Conservation (phyloP, 2,888 invertebrate genomes). For the Nudaria mundana region DNA sequence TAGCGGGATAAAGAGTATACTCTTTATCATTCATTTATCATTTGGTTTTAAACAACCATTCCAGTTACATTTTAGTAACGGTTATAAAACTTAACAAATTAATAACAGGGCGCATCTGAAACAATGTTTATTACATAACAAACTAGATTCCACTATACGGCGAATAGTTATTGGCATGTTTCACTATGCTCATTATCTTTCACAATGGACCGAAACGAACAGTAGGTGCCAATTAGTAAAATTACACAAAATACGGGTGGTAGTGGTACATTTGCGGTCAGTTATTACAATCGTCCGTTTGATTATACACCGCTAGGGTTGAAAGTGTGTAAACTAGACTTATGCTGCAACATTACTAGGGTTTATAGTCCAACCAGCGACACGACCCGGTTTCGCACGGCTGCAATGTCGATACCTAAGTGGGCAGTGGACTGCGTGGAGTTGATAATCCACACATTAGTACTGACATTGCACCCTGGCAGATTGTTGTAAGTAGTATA, state of each 20-base stretch:
- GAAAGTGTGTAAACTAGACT: background rate
- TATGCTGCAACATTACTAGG: background rate
- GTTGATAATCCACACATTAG: no score
- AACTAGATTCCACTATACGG: slow-evolving; percentile 32
- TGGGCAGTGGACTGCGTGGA: no score
- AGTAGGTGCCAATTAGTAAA: slow-evolving; percentile 44
- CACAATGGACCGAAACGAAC: slow-evolving; percentile 46
- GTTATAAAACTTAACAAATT: slow-evolving; percentile 16
- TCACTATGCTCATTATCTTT: slow-evolving; percentile 42
- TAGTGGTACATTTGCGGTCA: slow-evolving; percentile 20
- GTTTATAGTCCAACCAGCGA: slow-evolving; percentile 2
- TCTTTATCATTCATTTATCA: background rate
- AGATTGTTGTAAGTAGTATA: no score
- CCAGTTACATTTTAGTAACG: slow-evolving; percentile 4
- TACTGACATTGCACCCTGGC: no score
- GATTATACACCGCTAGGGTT: slow-evolving; percentile 27
- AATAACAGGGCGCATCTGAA: slow-evolving; percentile 25
- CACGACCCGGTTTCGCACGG: no score
- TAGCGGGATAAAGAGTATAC: background rate
- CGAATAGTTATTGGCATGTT: slow-evolving; percentile 34
- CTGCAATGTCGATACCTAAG: no score
- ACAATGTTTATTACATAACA: slow-evolving; percentile 35
- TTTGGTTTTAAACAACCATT: background rate
- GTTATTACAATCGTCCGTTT: slow-evolving; percentile 40
- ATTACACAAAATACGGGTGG: slow-evolving; percentile 39